Evolutionary conservation across 2,888 invertebrate genomes (phyloP).

Genomic region (Lasioglossum oenotherae): DNA sequence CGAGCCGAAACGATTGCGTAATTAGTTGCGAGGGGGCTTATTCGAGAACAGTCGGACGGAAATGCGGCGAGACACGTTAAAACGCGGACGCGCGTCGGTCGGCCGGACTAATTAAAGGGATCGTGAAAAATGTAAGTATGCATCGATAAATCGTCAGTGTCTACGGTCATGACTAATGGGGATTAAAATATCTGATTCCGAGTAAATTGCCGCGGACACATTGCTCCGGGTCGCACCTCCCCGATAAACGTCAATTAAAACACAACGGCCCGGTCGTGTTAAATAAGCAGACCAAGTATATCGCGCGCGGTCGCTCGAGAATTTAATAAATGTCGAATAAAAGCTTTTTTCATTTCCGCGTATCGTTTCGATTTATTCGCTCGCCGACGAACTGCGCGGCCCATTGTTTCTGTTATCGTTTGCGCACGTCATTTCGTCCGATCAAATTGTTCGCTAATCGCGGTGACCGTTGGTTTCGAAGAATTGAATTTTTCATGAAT

Average conservation of each 20-base stretch:
- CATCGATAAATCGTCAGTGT: constrained; percentile 41
- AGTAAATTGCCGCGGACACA: constrained; percentile 27
- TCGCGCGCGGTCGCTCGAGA: neutral
- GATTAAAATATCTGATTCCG: constrained; percentile 57
- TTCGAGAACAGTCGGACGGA: constrained; percentile 29
- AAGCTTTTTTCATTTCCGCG: neutral
- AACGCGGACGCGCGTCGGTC: constrained; percentile 42
- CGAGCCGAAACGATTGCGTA: constrained; percentile 48
- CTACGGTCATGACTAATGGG: constrained; percentile 31
- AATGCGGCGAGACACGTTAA: constrained; percentile 46
- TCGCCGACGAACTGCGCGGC: neutral
- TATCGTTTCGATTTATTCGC: neutral
- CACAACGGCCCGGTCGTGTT: neutral
- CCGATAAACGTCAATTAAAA: constrained; percentile 45
- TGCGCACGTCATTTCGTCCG: neutral
- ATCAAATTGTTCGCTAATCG: too few relatives aligned
- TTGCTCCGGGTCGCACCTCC: constrained; percentile 5
- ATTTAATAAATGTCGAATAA: neutral
- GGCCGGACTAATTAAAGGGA: constrained; percentile 44
- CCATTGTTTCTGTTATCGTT: neutral
- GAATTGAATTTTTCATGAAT: too few relatives aligned
- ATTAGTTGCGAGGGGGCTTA: constrained; percentile 41
- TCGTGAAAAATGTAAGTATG: constrained; percentile 45
- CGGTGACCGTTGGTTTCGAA: too few relatives aligned
- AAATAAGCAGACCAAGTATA: neutral